A percentile compares a stretch with the other conserved stretches of the same genome.
Conservation (phyloP, 2,888 invertebrate genomes). For the Noctua fimbriata region DNA sequence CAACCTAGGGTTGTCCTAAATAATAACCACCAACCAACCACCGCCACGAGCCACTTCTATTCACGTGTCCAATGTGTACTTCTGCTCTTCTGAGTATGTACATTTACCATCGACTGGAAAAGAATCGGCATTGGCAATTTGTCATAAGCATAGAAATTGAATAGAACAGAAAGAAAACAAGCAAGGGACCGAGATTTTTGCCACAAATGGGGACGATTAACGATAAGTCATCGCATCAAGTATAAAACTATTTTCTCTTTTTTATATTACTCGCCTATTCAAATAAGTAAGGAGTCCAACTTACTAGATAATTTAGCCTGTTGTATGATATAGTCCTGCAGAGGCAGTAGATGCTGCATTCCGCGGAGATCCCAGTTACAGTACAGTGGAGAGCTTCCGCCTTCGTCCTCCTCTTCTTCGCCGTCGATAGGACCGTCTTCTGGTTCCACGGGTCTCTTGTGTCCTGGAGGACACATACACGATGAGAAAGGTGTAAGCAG, state of each 20-base stretch:
- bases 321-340: slow-evolving; percentile 97
- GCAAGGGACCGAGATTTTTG: neutral
- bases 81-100: too few species aligned
- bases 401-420: slow-evolving; percentile 90
- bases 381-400: slow-evolving; percentile 92
- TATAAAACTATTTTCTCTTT: neutral
- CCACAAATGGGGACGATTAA: neutral
- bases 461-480: slow-evolving; percentile 71
- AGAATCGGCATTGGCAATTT: neutral
- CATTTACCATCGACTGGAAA: neutral
- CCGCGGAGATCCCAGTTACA: slow-evolving; percentile 93
- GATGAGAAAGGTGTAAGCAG: neutral
- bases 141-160: neutral
- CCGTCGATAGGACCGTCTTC: slow-evolving; percentile 79
- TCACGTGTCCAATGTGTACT: neutral
- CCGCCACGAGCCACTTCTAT: too few species aligned
- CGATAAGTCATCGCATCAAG: neutral
- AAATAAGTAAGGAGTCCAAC: slow-evolving; percentile 52
- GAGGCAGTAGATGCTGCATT: slow-evolving; percentile 94
- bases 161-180: neutral
- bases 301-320: slow-evolving; percentile 94
- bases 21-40: too few species aligned
- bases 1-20: too few species aligned
- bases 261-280: neutral
- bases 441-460: slow-evolving; percentile 80